Evolutionary conservation across 2,797 vertebrate genomes (phyloP), one percentile per base, ranked within the genome.

Genomic region (Otolemur crassicaudatus): DNA sequence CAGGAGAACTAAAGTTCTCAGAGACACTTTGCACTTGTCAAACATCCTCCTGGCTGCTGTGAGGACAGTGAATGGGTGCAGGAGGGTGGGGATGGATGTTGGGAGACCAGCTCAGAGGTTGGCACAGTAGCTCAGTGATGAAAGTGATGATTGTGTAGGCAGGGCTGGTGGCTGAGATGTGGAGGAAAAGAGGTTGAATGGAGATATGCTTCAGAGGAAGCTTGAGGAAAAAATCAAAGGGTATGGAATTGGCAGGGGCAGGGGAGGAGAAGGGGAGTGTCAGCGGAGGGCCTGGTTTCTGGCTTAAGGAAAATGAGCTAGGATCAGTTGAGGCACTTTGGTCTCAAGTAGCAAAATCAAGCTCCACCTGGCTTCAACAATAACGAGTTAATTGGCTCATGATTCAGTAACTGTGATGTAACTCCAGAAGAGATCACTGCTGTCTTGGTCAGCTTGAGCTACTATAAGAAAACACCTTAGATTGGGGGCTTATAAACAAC

Each of bases 81-180:
- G 7, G 16, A 67, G 31, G 16, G 31, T n/a, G 3, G 49, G 8
- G 3, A 7, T 37, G 29, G 76, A 10, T 0, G 7, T 10, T 1
- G 34, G 60, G n/a, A 31, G 17, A 3, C 20, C 14, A 20, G 60
- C 40, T 49, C 70, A 19, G 43, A 85, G 82, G 83, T 6, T 4
- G 49, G 49, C 49, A 53, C 14, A 16, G 49, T 53, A 53, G 14
- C 14, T n/a, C 25, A 0, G 20, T n/a, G 8, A 1, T 29, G 22
- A 79, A 10, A 34, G 43, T 53, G 49, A 53, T 53, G 49, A 16
- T 53, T 14, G 14, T 53, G 4, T 53, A 53, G 49, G 14, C 49
- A 53, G 49, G 14, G 49, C 49, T 53, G 14, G 49, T 53, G 49
- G 49, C 49, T 53, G 49, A 53, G 14, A 53, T 53, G 14, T 53